Conservation (phyloP, 2,888 invertebrate genomes). For the Plusia festucae region DNA sequence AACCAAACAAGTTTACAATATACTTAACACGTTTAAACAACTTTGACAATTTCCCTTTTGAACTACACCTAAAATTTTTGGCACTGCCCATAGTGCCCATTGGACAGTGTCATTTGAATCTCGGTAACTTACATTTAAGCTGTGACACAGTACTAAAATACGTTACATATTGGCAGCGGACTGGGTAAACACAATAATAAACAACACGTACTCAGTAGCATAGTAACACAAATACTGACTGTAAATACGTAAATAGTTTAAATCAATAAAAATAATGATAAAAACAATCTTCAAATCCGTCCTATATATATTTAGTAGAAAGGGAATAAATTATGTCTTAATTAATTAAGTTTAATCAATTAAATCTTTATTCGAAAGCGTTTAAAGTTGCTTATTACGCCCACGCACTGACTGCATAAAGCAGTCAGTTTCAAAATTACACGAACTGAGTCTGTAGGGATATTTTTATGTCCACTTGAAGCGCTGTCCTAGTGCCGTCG, state of each 20-base stretch:
- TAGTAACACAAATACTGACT: not conserved
- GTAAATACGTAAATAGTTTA: not conserved
- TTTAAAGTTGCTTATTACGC: too few species aligned
- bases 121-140: slow-evolving; percentile 5
- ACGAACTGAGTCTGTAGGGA: too few species aligned
- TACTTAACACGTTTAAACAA: too few species aligned
- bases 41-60: not conserved
- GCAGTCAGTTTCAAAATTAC: too few species aligned
- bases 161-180: slow-evolving; percentile 6
- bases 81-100: slow-evolving; percentile 3
- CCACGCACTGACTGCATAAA: too few species aligned
- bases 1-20: not conserved
- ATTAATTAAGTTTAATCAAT: too few species aligned
- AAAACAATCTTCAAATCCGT: not conserved
- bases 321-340: too few species aligned
- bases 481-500: too few species aligned
- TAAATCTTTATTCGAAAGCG: too few species aligned
- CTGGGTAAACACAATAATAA: not conserved
- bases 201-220: not conserved
- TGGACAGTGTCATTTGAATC: not conserved
- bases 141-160: not conserved
- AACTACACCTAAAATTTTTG: slow-evolving; percentile 2
- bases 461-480: too few species aligned
- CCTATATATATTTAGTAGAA: too few species aligned
- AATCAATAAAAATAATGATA: too few species aligned